These are phyloP conservation scores for Myotis yumanensis DNA, from an alignment of 2,113 vertebrate genomes.

Conservation along the genomic window DNA sequence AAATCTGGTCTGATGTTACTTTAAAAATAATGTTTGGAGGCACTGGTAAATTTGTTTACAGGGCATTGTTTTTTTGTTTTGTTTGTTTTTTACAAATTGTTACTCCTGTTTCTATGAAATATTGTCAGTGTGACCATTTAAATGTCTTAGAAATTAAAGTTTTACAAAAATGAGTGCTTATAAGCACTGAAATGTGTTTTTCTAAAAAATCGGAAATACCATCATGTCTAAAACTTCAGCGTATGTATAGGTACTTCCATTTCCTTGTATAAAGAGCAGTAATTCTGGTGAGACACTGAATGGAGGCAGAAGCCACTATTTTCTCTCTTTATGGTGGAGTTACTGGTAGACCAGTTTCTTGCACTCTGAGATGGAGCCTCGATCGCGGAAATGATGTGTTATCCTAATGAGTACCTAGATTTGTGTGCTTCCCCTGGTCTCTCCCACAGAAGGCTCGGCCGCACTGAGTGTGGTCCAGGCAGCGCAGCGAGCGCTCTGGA, in stretches of 20 bases:
- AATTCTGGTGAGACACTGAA: too few relatives aligned
- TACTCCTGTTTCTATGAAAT: slow-evolving; percentile 21
- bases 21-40: slow-evolving; percentile 61
- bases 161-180: slow-evolving; percentile 66
- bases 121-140: slow-evolving; percentile 69
- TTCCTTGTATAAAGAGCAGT: not conserved
- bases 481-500: too few relatives aligned
- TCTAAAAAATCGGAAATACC: not conserved
- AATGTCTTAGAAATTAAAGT: slow-evolving; percentile 79
- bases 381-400: too few relatives aligned
- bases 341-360: not conserved
- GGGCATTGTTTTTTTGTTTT: not conserved
- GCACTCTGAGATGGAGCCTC: not conserved
- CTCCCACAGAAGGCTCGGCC: not conserved
- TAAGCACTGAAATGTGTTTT: not conserved
- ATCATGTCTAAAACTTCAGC: not conserved
- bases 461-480: too few relatives aligned
- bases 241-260: not conserved
- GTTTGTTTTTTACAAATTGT: slow-evolving; percentile 50
- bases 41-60: slow-evolving; percentile 70
- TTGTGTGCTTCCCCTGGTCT: not conserved
- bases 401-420: too few relatives aligned
- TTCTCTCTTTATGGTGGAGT: not conserved
- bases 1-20: slow-evolving; percentile 44
- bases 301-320: not conserved